These are phyloP conservation scores for Alfaro cultratus DNA, from an alignment of 2,797 vertebrate genomes.

Conservation along the genomic window DNA sequence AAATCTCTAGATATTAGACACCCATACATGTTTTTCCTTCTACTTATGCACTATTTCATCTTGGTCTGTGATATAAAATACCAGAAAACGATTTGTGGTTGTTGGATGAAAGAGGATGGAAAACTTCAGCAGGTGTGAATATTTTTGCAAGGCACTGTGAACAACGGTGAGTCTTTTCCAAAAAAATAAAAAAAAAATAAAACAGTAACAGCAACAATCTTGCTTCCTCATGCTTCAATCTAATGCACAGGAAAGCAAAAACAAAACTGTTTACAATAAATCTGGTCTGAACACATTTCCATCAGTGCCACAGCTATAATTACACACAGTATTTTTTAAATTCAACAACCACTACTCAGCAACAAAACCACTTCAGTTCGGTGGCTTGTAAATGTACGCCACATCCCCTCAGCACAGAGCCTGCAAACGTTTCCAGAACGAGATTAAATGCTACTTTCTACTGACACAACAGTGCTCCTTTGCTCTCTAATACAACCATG, in stretches of 20 bases:
- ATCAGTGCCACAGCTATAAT: slow-evolving; percentile 41
- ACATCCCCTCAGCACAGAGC: slow-evolving; percentile 55
- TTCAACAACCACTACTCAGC: slow-evolving; percentile 11
- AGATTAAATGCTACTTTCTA: slow-evolving; percentile 22
- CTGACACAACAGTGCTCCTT: slow-evolving; percentile 17
- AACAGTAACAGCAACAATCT: slow-evolving; percentile 34
- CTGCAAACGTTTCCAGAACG: slow-evolving; percentile 11
- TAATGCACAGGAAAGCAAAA: slow-evolving; percentile 36
- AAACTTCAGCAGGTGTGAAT: slow-evolving; percentile 1
- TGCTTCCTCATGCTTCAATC: slow-evolving; percentile 40
- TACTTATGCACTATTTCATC: background rate
- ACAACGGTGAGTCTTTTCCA: slow-evolving; percentile 33
- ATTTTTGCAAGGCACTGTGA: slow-evolving; percentile 11
- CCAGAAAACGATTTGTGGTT: background rate
- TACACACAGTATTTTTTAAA: slow-evolving; percentile 34
- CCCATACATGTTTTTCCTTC: background rate
- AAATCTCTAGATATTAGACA: background rate
- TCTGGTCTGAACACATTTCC: slow-evolving; percentile 29
- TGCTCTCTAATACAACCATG: slow-evolving; percentile 34
- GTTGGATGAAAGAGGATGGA: background rate
- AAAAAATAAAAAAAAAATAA: slow-evolving; percentile 27
- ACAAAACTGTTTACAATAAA: slow-evolving; percentile 15
- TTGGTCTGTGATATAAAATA: background rate
- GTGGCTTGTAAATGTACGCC: slow-evolving; percentile 43
- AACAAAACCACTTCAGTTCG: slow-evolving; percentile 27